Percentiles rank a stretch among this genome's conserved stretches.
Conservation (phyloP, 2,797 vertebrate species). For the Aulostomus chinensis region DNA sequence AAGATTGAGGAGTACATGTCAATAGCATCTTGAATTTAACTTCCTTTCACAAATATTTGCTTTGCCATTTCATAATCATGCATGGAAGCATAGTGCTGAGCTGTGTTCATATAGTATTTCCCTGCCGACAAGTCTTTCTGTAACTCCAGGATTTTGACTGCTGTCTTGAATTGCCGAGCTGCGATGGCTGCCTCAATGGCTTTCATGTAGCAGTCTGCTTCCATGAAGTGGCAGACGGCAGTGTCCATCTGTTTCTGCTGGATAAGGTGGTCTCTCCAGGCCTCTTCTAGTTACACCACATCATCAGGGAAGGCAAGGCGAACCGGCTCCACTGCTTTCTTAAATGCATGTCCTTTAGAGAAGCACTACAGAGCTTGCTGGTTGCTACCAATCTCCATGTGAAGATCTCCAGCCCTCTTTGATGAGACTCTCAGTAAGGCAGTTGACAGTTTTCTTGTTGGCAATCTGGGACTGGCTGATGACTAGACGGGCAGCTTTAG, state of each 20-base stretch:
- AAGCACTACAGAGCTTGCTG: conserved; percentile 91
- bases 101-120: conserved; percentile 88
- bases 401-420: conserved; percentile 93
- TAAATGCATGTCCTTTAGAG: conserved; percentile 88
- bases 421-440: conserved; percentile 85
- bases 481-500: conserved; percentile 88
- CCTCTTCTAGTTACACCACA: conserved; percentile 92
- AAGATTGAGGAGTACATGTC: conserved; percentile 91
- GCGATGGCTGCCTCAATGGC: conserved; percentile 92
- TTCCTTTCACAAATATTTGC: conserved; percentile 90
- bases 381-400: conserved; percentile 86
- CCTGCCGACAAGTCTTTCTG: conserved; percentile 83
- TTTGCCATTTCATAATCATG: conserved; percentile 94
- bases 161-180: conserved; percentile 98
- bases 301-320: conserved; percentile 87
- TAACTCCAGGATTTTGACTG: conserved; percentile 92
- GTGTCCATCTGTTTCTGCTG: conserved; percentile 98
- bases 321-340: conserved; percentile 95
- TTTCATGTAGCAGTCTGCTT: conserved; percentile 92
- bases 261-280: conserved; percentile 94
- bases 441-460: conserved; percentile 77
- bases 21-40: conserved; percentile 90
- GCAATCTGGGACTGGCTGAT: conserved; percentile 82
- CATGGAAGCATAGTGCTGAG: conserved; percentile 88
- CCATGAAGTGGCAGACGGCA: conserved; percentile 97